Conservation (phyloP, 1,140 invertebrate genomes). For the Drosophila prosaltans region DNA sequence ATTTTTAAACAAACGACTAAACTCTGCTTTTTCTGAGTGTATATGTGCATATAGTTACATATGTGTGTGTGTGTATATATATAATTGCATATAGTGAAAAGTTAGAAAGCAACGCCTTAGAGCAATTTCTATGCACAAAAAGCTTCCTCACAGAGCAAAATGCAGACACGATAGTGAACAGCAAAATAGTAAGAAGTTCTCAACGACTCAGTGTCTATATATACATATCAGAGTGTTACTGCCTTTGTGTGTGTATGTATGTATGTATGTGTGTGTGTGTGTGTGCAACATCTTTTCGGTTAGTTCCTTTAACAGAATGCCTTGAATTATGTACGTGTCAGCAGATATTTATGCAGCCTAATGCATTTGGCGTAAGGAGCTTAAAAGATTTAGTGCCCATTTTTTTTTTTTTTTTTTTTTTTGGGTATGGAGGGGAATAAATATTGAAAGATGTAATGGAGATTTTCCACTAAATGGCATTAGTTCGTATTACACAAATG, state of each 20-base stretch:
- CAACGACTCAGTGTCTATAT: not conserved
- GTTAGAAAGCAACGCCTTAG: constrained; percentile 17
- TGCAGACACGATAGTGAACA: constrained; percentile 14
- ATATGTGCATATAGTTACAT: not conserved
- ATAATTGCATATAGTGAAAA: constrained; percentile 17
- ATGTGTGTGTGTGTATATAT: not conserved
- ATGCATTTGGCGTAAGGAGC: constrained; percentile 30
- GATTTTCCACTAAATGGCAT: constrained; percentile 16
- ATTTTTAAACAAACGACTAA: not conserved
- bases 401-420: not conserved
- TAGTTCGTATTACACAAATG: constrained; percentile 8
- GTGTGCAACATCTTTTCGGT: constrained; percentile 12
- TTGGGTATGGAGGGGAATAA: not conserved
- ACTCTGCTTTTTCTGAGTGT: not conserved
- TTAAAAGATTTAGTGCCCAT: constrained; percentile 20
- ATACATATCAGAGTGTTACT: not conserved
- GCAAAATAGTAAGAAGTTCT: constrained; percentile 1
- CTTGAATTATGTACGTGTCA: constrained; percentile 29
- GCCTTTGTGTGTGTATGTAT: not conserved
- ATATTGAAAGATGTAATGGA: constrained; percentile 24
- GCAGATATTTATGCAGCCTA: constrained; percentile 30
- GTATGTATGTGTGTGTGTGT: not conserved
- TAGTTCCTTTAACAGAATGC: constrained; percentile 9
- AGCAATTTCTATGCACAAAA: constrained; percentile 17
- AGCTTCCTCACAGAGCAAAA: constrained; percentile 12